Conservation (phyloP, 2,797 vertebrate genomes). For the Rhyacichthys aspro region DNA sequence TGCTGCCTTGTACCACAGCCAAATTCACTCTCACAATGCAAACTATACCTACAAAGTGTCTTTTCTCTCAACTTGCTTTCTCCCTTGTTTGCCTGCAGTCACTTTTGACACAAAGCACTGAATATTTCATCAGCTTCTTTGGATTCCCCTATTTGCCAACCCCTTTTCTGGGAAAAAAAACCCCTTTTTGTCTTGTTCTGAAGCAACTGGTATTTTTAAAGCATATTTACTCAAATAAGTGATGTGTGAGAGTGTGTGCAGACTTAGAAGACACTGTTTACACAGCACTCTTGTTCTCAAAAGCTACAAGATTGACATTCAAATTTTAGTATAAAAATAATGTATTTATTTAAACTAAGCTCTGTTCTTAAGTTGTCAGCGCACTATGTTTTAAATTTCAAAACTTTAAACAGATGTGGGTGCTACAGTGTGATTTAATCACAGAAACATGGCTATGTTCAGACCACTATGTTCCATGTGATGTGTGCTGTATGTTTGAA, state of each 20-base stretch:
- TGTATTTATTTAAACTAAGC: no score
- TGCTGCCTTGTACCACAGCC: constrained; percentile 39
- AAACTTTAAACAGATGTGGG: no score
- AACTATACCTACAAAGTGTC: constrained; percentile 41
- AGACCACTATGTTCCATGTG: no score
- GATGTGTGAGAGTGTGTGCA: constrained; percentile 43
- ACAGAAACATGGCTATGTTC: no score
- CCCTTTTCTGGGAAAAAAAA: constrained; percentile 62
- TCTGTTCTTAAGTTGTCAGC: no score
- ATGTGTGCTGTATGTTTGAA: no score
- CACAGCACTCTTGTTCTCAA: constrained; percentile 23
- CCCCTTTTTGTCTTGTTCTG: constrained; percentile 57
- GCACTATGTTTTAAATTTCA: no score
- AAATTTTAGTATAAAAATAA: constrained; percentile 3
- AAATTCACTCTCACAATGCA: constrained; percentile 35
- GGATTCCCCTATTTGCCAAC: constrained; percentile 50
- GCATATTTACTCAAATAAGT: constrained; percentile 57
- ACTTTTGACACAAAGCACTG: constrained; percentile 71
- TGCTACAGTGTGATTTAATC: no score
- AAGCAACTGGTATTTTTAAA: constrained; percentile 62
- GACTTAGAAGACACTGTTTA: constrained; percentile 39
- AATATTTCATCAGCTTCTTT: constrained; percentile 75
- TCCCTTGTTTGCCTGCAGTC: constrained; percentile 53
- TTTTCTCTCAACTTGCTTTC: constrained; percentile 33
- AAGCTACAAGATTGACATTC: constrained; percentile 12